These are phyloP conservation scores for Misgurnus anguillicaudatus DNA, from an alignment of 2,113 vertebrate species.

Conservation along the genomic window DNA sequence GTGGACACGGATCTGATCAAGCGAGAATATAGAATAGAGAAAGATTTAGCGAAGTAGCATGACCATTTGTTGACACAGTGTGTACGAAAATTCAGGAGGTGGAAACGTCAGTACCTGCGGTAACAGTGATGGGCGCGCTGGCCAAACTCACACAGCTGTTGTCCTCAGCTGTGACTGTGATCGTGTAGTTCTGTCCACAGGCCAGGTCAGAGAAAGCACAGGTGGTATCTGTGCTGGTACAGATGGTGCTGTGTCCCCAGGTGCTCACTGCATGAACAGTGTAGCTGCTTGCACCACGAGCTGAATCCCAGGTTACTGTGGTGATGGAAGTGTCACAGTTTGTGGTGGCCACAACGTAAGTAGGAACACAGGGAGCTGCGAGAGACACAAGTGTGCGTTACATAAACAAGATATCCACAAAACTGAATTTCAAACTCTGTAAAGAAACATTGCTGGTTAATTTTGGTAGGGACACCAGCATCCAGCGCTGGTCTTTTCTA, in stretches of 20 bases:
- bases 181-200: constrained; percentile 73
- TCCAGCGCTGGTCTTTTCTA: no score
- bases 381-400: constrained; percentile 14
- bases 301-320: constrained; percentile 65
- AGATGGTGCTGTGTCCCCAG: constrained; percentile 55
- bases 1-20: constrained; percentile 71
- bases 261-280: constrained; percentile 59
- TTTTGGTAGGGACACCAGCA: no score
- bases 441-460: no score
- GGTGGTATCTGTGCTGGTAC: constrained; percentile 51
- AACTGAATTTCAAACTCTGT: no score
- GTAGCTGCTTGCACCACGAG: constrained; percentile 66
- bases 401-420: neutral
- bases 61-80: no score
- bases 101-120: constrained; percentile 64
- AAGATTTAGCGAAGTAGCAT: neutral
- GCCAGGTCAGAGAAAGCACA: constrained; percentile 63
- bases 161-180: constrained; percentile 65
- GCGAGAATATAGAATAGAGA: neutral
- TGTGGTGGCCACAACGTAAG: constrained; percentile 46
- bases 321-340: constrained; percentile 66
- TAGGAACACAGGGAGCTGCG: constrained; percentile 74
- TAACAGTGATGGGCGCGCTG: constrained; percentile 55
- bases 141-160: constrained; percentile 62
- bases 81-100: neutral